Base-by-base conservation (phyloP, 2,888 invertebrate species). In the Caenorhabditis panamensis region DNA sequence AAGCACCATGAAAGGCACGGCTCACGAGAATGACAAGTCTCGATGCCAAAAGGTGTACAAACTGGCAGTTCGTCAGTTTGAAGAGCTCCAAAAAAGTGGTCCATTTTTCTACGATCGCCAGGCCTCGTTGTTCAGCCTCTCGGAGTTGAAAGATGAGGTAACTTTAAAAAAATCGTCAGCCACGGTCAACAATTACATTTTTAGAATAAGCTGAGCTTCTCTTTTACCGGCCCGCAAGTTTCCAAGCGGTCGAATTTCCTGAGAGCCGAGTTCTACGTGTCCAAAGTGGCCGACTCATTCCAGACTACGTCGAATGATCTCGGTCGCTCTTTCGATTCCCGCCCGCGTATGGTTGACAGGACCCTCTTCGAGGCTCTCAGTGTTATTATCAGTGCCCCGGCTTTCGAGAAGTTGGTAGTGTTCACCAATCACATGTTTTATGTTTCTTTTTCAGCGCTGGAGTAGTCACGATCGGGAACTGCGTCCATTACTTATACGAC, bases 301-400 rank as follows among this genome's bases (percentile, higher is more conserved):
- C 67, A 68, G 18, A 28, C 67, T 8, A 61, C 75, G 0, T 59
- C 67, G 16, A 61, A 67, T 26, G 75, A 67, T 31, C 16, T 76
- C n/a, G 13, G 1, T 0, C 54, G 18, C 3, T 58, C 44, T 0
- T 28, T 20, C 36, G 44, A 31, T n/a, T 4, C 44, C 6, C 6
- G 13, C 5, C 75, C 75, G 6, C 49, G 22, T 0, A 16, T 31
- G 4, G 54, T 54, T 6, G 67, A 76, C 36, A 51, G 37, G 16
- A 67, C 75, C 0, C 28, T 76, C 4, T 13, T 61, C 4, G 67
- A 76, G 22, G 67, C 67, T 16, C 5, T 76, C 24, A 67, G 24
- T 26, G 1, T 47, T 36, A 37, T 76, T 16, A 11, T 62, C 1
- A 36, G 36, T 0, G 62, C 37, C 8, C 67, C 62, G 9, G 76